These are phyloP conservation scores for Sternarchorhynchus goeldii DNA, from an alignment of 2,797 vertebrate species.

Conservation along the genomic window DNA sequence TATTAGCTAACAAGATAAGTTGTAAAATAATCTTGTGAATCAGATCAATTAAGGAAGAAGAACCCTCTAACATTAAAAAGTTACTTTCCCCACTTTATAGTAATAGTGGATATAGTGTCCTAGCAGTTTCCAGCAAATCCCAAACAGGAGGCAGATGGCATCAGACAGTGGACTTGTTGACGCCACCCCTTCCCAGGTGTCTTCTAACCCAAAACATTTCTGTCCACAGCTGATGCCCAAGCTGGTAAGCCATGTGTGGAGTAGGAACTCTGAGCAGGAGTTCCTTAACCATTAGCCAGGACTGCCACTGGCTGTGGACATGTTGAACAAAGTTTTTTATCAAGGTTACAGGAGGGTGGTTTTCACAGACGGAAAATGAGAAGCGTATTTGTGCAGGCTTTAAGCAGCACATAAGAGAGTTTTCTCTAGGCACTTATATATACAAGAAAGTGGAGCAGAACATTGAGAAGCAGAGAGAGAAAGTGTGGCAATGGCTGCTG, in stretches of 20 bases:
- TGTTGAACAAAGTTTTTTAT: slow-evolving; percentile 8
- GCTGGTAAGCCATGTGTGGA: background rate
- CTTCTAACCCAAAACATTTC: background rate
- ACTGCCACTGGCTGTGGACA: background rate
- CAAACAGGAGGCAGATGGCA: too few relatives aligned
- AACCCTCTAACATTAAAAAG: too few relatives aligned
- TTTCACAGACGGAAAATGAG: background rate
- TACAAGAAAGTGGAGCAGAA: background rate
- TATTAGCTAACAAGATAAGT: too few relatives aligned
- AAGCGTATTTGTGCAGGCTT: background rate
- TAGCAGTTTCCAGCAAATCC: too few relatives aligned
- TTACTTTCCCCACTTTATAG: too few relatives aligned
- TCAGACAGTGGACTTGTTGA: too few relatives aligned
- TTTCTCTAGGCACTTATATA: background rate
- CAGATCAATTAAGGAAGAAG: too few relatives aligned
- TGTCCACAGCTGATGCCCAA: background rate
- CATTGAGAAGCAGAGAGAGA: background rate
- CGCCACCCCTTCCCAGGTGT: too few relatives aligned
- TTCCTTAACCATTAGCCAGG: background rate
- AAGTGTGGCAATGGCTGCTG: too few relatives aligned
- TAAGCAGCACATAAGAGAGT: background rate
- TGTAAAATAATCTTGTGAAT: too few relatives aligned
- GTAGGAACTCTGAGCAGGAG: background rate
- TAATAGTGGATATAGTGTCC: too few relatives aligned
- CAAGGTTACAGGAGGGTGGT: background rate